phyloP scores from a whole-genome alignment of 2,113 vertebrate species.

The Alethe castanea region DNA sequence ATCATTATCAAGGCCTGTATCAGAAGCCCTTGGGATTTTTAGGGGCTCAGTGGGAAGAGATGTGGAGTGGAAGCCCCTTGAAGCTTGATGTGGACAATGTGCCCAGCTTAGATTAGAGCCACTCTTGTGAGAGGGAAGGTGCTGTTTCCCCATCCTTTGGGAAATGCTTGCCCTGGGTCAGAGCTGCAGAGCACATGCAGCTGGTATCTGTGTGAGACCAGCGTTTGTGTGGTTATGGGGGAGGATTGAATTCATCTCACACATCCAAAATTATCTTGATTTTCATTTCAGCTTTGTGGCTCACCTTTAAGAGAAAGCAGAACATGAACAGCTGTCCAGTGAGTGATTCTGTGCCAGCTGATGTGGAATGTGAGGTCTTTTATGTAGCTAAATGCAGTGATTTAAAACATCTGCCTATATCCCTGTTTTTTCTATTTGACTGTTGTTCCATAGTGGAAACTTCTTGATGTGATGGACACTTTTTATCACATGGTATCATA shows the following conservation, averaged over 20 bases:
- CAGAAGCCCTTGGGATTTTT: neutral
- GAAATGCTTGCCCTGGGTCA: neutral
- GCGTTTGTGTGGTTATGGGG: neutral
- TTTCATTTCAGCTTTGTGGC: conserved; percentile 18
- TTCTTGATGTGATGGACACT: neutral
- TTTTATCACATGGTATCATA: neutral
- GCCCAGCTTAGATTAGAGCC: neutral
- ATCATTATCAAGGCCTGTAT: neutral
- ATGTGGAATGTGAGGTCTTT: conserved; percentile 23
- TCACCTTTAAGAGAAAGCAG: conserved; percentile 30
- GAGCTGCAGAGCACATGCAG: neutral
- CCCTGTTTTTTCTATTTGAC: neutral
- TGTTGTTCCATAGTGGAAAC: neutral
- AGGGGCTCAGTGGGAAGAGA: neutral
- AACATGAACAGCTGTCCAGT: neutral
- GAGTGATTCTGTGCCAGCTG: conserved; percentile 29
- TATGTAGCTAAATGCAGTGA: neutral
- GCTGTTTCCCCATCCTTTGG: rapidly evolving
- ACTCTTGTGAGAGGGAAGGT: neutral
- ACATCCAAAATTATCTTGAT: neutral
- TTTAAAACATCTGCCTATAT: conserved; percentile 16
- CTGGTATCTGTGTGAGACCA: neutral
- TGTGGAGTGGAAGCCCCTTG: neutral
- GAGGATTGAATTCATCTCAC: neutral
- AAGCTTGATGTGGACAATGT: neutral